Percentiles rank a stretch among this genome's conserved stretches.
Evolutionary conservation across 2,797 vertebrate species (phyloP).

Genomic region (Mus spretus): DNA sequence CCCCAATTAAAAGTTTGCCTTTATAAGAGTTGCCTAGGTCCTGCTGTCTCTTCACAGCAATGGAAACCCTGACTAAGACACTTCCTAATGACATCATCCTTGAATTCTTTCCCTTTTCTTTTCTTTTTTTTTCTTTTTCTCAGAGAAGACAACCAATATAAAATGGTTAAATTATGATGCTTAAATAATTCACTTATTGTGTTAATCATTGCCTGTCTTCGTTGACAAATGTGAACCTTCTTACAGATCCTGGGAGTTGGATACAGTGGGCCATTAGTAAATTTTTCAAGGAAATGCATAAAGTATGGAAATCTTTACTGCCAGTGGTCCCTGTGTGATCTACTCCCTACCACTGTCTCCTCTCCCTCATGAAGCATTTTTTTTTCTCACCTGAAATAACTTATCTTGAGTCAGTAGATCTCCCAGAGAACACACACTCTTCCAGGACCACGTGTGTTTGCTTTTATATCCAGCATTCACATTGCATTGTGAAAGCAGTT

Average conservation of each 20-base stretch:
- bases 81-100: not conserved
- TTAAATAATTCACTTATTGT: not conserved
- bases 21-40: not conserved
- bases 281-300: not conserved
- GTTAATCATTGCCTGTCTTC: not conserved
- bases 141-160: not conserved
- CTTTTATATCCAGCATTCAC: not conserved
- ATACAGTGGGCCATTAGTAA: not conserved
- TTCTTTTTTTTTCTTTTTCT: not conserved
- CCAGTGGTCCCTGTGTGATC: not conserved
- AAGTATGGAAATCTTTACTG: not conserved
- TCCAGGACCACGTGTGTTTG: not conserved
- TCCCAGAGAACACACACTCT: not conserved
- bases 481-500: constrained; percentile 14
- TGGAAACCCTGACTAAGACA: not conserved
- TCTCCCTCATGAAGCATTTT: not conserved
- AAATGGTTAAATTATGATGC: not conserved
- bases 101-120: not conserved
- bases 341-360: not conserved
- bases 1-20: not conserved
- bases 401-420: not conserved
- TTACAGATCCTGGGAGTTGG: not conserved
- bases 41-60: not conserved
- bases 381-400: constrained; percentile 21
- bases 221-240: not conserved